Base-by-base conservation (phyloP, 2,888 invertebrate genomes). In the Hoplodrina blanda region DNA sequence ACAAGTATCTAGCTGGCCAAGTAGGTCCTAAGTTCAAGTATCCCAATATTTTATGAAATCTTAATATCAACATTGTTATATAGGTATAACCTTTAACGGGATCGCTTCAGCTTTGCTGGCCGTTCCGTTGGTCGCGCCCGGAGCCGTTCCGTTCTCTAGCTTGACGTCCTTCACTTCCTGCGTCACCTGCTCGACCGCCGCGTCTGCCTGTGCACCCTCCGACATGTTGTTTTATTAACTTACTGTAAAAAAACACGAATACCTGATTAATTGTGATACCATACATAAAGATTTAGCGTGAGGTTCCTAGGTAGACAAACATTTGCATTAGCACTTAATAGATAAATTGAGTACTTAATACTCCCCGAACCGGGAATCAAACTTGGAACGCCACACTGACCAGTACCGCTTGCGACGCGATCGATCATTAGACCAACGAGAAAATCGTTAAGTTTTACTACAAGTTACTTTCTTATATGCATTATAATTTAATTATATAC, bases 91-190 rank as follows among this genome's bases (percentile, higher is more conserved):
- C 85, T 88, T 89, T 72, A 90, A 83, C 15, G 95, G 84, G 65
- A 95, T 90, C 57, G 90, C 90, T 87, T 94, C 92, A 52, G 92
- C 92, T 88, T 94, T 95, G 85, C 88, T 83, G 57, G 92, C 83
- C 77, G 93, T 92, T 91, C 95, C 94, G 85, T 95, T 93, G 91
- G 93, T 80, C 68, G 91, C 91, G 25, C 93, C 92, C 59, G 94
- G 88, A 52, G 93, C 93, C 62, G 88, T 86, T 52, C 96, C 96
- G 81, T 96, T 96, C 85, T 96, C 96, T 78, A 97, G 86, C 91
- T 96, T 96, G 85, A 96, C 89, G 86, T 96, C 96, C 91, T 96
- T 96, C 81, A 97, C 92, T 81, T 95, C 96, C 88, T 93, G 91
- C 59, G 94, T 89, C 85, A 95, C 93, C 77, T 94, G 91, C 82